Evolutionary conservation across 2,888 invertebrate species (phyloP).

Genomic region (Cacoxenus indagator): DNA sequence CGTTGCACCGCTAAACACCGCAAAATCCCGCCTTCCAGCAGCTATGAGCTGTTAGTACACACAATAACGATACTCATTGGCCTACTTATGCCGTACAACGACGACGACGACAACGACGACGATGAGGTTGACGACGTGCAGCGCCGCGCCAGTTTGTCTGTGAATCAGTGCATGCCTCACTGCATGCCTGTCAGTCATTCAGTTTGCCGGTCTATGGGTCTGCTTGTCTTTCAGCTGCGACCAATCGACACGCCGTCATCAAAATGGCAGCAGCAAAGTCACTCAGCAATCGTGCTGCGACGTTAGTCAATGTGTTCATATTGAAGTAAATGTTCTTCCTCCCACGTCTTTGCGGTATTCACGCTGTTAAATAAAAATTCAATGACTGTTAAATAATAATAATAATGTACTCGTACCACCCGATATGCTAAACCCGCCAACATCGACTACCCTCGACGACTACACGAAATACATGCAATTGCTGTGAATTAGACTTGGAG

Average conservation of each 20-base stretch:
- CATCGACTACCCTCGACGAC: not conserved
- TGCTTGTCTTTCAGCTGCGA: conserved; percentile 36
- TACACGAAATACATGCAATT: not conserved
- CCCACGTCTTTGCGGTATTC: conserved; percentile 34
- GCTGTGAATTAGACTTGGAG: not conserved
- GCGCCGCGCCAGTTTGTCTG: not conserved
- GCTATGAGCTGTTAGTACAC: too few species aligned
- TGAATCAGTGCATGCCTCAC: not conserved
- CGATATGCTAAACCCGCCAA: too few species aligned
- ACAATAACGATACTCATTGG: conserved; percentile 5
- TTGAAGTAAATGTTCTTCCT: not conserved
- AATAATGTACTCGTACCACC: too few species aligned
- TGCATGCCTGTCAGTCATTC: not conserved
- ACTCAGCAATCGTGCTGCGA: not conserved
- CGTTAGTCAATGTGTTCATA: too few species aligned
- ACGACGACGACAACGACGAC: not conserved
- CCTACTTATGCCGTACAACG: not conserved
- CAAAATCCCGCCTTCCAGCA: too few species aligned
- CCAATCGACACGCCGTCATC: not conserved
- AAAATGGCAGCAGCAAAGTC: not conserved
- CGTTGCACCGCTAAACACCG: not conserved
- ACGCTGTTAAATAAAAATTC: not conserved
- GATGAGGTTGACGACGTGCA: too few species aligned
- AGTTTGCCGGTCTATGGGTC: conserved; percentile 29
- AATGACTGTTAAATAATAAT: conserved; percentile 5